Conservation (phyloP, 2,797 vertebrate genomes). For the Alcedo quadribrachys region DNA sequence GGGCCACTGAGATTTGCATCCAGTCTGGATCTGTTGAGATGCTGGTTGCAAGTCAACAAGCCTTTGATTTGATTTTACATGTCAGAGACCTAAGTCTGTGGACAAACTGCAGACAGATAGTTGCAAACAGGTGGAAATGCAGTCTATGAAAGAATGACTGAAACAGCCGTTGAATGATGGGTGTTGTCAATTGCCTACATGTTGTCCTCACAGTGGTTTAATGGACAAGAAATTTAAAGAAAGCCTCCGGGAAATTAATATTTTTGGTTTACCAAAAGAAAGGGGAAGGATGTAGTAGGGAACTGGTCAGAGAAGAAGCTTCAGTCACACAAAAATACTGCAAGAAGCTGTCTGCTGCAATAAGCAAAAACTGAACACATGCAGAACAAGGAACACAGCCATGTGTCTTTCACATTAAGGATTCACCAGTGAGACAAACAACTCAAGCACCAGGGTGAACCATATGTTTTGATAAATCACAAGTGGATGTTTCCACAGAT, state of each 20-base stretch:
- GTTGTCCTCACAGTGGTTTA: background rate
- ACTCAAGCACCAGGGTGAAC: background rate
- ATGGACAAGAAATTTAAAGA: background rate
- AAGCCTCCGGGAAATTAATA: background rate
- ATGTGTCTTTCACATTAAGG: background rate
- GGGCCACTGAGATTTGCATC: background rate
- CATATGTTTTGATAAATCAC: accelerated
- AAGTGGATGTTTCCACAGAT: background rate
- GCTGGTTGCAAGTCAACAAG: background rate
- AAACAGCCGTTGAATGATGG: background rate
- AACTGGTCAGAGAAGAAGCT: background rate
- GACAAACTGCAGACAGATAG: background rate
- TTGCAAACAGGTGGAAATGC: background rate
- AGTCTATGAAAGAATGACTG: background rate
- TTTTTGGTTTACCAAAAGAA: background rate
- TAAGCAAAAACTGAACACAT: background rate
- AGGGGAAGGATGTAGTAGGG: constrained; percentile 14
- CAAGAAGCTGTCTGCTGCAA: background rate
- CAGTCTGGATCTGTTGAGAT: background rate
- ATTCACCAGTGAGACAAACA: background rate
- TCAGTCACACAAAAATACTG: background rate
- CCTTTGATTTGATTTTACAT: background rate
- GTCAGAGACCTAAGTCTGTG: background rate
- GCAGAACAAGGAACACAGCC: background rate
- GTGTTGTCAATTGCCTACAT: background rate